A percentile compares a stretch with the other conserved stretches of the same genome.
phyloP scores from a whole-genome alignment of 2,113 vertebrate species.

The Athene cunicularia region DNA sequence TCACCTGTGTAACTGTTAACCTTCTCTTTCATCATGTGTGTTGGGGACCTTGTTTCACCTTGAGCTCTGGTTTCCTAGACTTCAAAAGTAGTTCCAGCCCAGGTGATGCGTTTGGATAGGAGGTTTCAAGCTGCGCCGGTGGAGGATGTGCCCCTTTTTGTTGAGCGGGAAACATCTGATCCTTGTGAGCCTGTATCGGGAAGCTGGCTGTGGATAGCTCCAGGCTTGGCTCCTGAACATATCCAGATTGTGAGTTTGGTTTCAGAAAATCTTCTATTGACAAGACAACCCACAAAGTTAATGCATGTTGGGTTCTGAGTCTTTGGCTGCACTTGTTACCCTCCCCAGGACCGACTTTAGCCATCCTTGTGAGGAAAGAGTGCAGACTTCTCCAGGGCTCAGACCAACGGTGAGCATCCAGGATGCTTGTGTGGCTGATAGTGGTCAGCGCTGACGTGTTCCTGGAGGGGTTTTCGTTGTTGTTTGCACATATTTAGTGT shows the following conservation, averaged over 20 bases:
- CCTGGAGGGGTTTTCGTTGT: background rate
- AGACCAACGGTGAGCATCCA: background rate
- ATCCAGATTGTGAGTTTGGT: background rate
- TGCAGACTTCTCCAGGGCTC: background rate
- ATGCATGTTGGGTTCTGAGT: background rate
- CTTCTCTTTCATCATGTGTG: background rate
- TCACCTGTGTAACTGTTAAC: background rate
- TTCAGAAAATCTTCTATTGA: background rate
- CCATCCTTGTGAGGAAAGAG: background rate
- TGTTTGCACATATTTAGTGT: accelerated
- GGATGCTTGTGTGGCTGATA: accelerated
- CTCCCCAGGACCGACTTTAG: background rate
- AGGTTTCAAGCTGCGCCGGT: background rate
- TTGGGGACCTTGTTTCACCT: background rate
- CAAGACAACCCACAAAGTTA: accelerated
- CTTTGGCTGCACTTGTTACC: accelerated
- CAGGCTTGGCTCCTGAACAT: background rate
- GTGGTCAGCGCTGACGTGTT: background rate
- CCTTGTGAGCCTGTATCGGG: background rate
- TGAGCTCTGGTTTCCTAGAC: background rate
- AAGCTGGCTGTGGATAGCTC: background rate
- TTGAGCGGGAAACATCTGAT: background rate
- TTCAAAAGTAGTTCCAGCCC: background rate
- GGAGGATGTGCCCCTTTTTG: background rate
- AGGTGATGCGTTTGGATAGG: background rate